Evolutionary conservation across 1,140 invertebrate genomes (phyloP).

Genomic region (Pseudomyrmex dendroicus): DNA sequence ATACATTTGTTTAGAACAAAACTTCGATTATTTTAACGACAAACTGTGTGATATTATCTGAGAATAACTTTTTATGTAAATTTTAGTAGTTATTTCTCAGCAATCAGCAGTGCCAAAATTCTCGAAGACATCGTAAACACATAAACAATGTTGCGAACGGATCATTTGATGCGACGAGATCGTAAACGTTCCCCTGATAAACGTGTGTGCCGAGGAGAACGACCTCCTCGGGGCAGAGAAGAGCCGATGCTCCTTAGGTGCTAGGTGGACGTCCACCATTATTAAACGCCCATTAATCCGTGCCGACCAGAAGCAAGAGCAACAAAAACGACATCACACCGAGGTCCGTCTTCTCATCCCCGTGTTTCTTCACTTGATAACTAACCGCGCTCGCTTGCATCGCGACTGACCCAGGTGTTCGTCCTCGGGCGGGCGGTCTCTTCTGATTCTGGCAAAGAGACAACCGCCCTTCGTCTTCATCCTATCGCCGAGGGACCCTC

Average conservation of each 20-base stretch:
- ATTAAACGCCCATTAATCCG: slow-evolving; percentile 53
- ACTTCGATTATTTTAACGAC: no score
- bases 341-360: slow-evolving; percentile 2
- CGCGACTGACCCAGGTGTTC: slow-evolving; percentile 55
- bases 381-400: background rate
- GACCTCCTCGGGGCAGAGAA: background rate
- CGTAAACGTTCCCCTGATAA: background rate
- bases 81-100: background rate
- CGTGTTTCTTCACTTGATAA: slow-evolving; percentile 10
- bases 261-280: slow-evolving; percentile 24
- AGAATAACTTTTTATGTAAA: no score
- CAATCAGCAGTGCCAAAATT: background rate
- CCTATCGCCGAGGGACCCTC: slow-evolving; percentile 1
- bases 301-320: slow-evolving; percentile 17
- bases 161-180: background rate
- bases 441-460: slow-evolving; percentile 25
- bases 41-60: no score
- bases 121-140: background rate
- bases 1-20: no score
- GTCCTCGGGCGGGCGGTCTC: slow-evolving; percentile 32
- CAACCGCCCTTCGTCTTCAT: slow-evolving; percentile 13
- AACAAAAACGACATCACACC: slow-evolving; percentile 13
- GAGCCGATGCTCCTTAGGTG: background rate
- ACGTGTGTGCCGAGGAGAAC: slow-evolving; percentile 1
- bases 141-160: background rate